A percentile compares a stretch with the other conserved stretches of the same genome.
Conservation (phyloP, 2,113 vertebrate species). For the Vulpes vulpes region DNA sequence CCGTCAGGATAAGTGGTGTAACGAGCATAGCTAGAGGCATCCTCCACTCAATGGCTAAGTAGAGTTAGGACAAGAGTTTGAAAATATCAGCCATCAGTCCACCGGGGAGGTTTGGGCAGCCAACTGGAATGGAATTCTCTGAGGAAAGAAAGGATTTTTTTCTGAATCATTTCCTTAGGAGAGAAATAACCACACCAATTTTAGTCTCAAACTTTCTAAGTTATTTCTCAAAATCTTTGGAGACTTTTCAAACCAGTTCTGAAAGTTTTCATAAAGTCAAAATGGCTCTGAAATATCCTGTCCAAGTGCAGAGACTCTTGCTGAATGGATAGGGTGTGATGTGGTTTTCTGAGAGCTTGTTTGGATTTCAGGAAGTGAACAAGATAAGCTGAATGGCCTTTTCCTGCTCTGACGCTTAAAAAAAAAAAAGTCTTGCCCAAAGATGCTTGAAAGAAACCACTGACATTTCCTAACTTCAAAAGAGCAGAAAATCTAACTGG, state of each 20-base stretch:
- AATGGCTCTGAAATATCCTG: constrained; percentile 80
- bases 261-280: constrained; percentile 76
- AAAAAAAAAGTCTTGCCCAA: constrained; percentile 57
- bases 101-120: background rate
- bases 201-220: constrained; percentile 65
- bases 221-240: constrained; percentile 81
- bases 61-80: background rate
- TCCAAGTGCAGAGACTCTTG: constrained; percentile 75
- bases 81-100: background rate
- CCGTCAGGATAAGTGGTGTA: background rate
- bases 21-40: background rate
- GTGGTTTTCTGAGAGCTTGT: constrained; percentile 81
- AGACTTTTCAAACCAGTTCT: constrained; percentile 78
- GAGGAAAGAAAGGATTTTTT: constrained; percentile 58
- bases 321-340: constrained; percentile 85
- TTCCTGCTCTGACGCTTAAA: constrained; percentile 85
- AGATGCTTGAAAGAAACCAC: constrained; percentile 78
- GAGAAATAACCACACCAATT: constrained; percentile 65
- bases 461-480: constrained; percentile 77
- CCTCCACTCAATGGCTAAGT: background rate
- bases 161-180: constrained; percentile 69
- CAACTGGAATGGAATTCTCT: background rate
- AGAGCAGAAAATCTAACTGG: constrained; percentile 19
- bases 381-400: constrained; percentile 86
- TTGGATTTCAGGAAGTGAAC: constrained; percentile 88